Evolutionary conservation across 2,888 invertebrate genomes (phyloP), one percentile per base, ranked within the genome.

Genomic region (Creontiades dilutus): DNA sequence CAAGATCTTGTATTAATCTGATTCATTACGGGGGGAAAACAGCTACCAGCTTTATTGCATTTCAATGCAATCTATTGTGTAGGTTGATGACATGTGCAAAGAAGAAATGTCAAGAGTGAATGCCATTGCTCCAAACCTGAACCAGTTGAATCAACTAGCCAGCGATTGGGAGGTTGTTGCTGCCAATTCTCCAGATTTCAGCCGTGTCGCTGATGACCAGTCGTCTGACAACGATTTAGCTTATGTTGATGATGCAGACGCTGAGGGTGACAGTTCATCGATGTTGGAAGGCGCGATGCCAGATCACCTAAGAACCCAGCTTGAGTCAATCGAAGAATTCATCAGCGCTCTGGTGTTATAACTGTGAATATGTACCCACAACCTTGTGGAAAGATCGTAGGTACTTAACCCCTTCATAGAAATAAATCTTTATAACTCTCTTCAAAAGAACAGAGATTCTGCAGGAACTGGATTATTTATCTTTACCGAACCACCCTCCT

Each of bases 151-250:
- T 23, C 89, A 89, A 84, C 46, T 89, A 28, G 89, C 84, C 19
- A 89, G 89, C 84, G 89, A 89, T n/a, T 89, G 89, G 89, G 75
- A 81, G 7, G 89, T 89, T 0, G 76, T 61, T 14, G 81, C 81
- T 1, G 84, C 61, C 0, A 37, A 81, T 27, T 82, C 68, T 12
- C 89, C 81, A 0, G 75, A 61, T 27, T 89, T 81, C 82, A 28
- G 89, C 23, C 81, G 89, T 13, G 19, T 61, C 12, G 28, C 19
- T 47, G 52, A 81, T 19, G 81, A 81, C 81, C 28, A 81, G 47
- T 47, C 81, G 16, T 68, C 68, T 3, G 13, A 23, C 68, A 57
- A n/a, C 57, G 68, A 23, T 19, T 68, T 68, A 0, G 23, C 19
- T 23, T 7, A 4, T 13, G 23, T 23, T 23, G 87, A 87, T 0